These are phyloP conservation scores for Sardinella longiceps DNA, from an alignment of 2,797 vertebrate genomes.

Conservation along the genomic window DNA sequence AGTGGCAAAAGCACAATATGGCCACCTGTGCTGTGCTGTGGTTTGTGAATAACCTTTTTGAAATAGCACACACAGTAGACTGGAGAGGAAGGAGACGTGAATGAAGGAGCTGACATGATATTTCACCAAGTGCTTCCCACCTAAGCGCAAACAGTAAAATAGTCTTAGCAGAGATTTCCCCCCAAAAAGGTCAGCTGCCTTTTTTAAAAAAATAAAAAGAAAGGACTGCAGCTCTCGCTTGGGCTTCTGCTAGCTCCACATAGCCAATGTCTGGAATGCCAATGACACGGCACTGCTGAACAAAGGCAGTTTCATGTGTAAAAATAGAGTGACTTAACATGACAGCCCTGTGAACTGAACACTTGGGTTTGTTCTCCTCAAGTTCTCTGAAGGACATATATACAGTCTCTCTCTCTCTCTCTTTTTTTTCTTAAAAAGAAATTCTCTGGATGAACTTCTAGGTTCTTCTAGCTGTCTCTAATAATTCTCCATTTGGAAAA, in stretches of 20 bases:
- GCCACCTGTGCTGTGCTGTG: slow-evolving; percentile 5
- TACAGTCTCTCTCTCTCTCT: not conserved
- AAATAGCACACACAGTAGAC: not conserved
- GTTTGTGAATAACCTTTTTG: not conserved
- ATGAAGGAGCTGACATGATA: slow-evolving; percentile 51
- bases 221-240: slow-evolving; percentile 12
- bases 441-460: not conserved
- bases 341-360: not conserved
- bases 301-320: slow-evolving; percentile 3
- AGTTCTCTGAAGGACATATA: not conserved
- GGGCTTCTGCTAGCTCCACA: slow-evolving; percentile 8
- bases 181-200: slow-evolving; percentile 45
- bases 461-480: not conserved
- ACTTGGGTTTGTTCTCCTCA: not conserved
- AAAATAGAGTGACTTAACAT: not conserved
- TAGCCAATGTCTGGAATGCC: not conserved
- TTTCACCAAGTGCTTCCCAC: slow-evolving; percentile 54
- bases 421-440: not conserved
- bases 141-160: slow-evolving; percentile 56
- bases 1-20: not conserved
- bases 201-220: too few species aligned
- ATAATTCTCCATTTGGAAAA: not conserved
- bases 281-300: not conserved
- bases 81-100: slow-evolving; percentile 26
- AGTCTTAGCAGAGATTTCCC: slow-evolving; percentile 43